Conservation (phyloP, 1,140 invertebrate species). For the Diabrotica undecimpunctata region DNA sequence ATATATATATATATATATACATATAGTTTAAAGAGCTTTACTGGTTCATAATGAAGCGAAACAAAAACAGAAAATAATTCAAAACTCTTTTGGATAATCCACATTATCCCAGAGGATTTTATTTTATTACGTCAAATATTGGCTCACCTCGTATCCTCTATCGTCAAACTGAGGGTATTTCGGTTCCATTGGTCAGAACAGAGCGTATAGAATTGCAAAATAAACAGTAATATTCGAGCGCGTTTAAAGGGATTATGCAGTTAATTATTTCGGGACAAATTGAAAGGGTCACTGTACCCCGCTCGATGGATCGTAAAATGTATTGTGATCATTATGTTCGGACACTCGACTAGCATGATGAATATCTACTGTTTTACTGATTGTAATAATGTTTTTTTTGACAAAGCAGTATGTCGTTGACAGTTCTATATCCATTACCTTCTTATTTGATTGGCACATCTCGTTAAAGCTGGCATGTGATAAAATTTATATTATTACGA, state of each 20-base stretch:
- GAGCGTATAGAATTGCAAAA: constrained; percentile 15
- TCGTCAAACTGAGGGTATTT: constrained; percentile 2
- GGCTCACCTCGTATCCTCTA: background rate
- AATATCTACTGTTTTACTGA: constrained; percentile 3
- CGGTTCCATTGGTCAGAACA: background rate
- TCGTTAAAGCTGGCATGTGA: too few relatives aligned
- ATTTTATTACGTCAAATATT: constrained; percentile 7
- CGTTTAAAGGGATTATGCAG: constrained; percentile 20
- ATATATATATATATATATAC: too few relatives aligned
- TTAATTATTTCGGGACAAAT: constrained; percentile 20
- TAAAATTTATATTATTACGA: too few relatives aligned
- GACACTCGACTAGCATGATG: background rate
- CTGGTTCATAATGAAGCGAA: too few relatives aligned
- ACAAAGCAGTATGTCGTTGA: background rate
- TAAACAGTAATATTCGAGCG: constrained; percentile 20
- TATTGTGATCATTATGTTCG: constrained; percentile 9
- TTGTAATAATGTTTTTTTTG: background rate
- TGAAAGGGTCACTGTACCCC: constrained; percentile 12
- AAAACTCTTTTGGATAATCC: too few relatives aligned
- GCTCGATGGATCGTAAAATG: constrained; percentile 8
- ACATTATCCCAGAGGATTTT: background rate
- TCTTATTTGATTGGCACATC: too few relatives aligned
- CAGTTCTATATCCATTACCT: background rate
- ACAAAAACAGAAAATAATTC: too few relatives aligned
- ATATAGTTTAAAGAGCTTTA: too few relatives aligned